Evolutionary conservation across 2,888 invertebrate species (phyloP).

Genomic region (Hyalella azteca): DNA sequence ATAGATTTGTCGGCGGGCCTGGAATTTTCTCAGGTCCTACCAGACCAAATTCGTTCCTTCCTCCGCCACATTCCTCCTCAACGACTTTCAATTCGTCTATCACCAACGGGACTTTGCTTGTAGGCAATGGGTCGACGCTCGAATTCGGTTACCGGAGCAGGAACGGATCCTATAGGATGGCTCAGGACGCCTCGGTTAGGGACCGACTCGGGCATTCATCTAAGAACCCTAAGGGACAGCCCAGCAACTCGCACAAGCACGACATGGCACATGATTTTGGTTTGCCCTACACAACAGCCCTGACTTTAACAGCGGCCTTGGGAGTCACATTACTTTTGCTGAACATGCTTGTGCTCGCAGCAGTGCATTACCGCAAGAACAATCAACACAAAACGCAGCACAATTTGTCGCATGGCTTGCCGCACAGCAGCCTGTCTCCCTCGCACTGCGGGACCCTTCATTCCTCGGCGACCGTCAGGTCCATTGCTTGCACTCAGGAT

Average conservation of each 20-base stretch:
- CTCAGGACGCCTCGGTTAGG: constrained; percentile 36
- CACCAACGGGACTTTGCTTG: neutral
- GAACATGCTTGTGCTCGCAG: constrained; percentile 91
- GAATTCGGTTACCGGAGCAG: neutral
- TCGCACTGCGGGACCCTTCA: constrained; percentile 55
- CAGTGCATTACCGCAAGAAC: constrained; percentile 71
- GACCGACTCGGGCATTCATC: constrained; percentile 2
- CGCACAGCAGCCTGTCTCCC: constrained; percentile 42
- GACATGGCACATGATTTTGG: constrained; percentile 7
- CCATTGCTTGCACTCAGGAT: constrained; percentile 50
- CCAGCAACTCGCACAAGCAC: neutral
- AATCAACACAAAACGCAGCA: constrained; percentile 22
- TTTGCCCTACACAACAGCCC: constrained; percentile 77
- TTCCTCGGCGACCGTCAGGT: constrained; percentile 53
- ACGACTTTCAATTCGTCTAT: constrained; percentile 36
- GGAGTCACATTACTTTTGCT: constrained; percentile 90
- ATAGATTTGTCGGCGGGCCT: constrained; percentile 46
- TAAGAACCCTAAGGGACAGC: neutral
- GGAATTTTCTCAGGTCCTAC: constrained; percentile 56
- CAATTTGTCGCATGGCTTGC: neutral
- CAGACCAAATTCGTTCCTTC: constrained; percentile 48
- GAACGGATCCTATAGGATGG: constrained; percentile 29
- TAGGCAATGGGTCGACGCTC: neutral
- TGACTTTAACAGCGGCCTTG: constrained; percentile 95
- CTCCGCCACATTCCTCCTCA: constrained; percentile 45